phyloP scores from a whole-genome alignment of 2,113 vertebrate genomes.

The Myocastor coypus region DNA sequence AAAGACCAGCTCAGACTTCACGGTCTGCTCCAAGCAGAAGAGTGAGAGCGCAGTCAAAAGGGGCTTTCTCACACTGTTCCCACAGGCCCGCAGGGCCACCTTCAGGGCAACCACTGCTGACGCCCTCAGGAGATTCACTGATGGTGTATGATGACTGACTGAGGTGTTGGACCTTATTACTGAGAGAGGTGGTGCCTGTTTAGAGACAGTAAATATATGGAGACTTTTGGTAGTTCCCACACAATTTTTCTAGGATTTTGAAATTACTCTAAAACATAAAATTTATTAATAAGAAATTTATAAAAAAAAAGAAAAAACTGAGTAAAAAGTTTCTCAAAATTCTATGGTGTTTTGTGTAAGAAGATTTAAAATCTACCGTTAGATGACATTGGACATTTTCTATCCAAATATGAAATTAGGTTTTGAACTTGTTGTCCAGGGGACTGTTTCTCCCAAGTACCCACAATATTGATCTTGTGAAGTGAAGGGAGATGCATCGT shows the following conservation, averaged over 20 bases:
- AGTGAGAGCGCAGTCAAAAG: not conserved
- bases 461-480: not conserved
- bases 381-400: not conserved
- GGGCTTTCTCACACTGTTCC: not conserved
- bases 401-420: not conserved
- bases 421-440: not conserved
- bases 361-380: not conserved
- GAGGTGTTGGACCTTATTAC: not conserved
- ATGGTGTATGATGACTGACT: too few relatives aligned
- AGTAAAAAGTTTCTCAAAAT: not conserved
- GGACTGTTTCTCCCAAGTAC: not conserved
- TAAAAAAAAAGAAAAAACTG: not conserved
- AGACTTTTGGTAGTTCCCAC: not conserved
- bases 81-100: fast-evolving
- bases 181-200: too few relatives aligned
- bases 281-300: not conserved
- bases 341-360: not conserved
- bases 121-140: not conserved
- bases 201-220: not conserved
- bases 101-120: not conserved
- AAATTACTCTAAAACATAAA: not conserved
- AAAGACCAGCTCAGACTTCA: not conserved
- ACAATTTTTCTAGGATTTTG: not conserved
- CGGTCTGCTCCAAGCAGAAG: not conserved
- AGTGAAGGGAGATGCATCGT: not conserved